Evolutionary conservation across 2,113 vertebrate species (phyloP), one percentile per base, ranked within the genome.

Genomic region (Varanus salvator): DNA sequence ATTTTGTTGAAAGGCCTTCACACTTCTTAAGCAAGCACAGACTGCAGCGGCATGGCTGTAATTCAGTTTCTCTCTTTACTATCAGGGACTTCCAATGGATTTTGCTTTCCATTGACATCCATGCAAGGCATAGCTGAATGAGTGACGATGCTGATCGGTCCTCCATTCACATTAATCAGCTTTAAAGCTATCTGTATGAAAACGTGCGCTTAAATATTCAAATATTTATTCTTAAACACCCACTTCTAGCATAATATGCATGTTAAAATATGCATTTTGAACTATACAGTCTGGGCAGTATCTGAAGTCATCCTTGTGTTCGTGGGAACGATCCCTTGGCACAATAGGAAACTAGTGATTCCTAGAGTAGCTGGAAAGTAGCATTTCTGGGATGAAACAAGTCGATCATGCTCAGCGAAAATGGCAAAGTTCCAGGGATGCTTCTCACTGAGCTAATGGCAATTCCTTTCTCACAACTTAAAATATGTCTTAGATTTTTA

Each of bases 1-100:
- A 34, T 82, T 87, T 66, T 92, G 93, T 93, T 95, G 96, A 94
- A 87, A 94, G 88, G 81, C 94, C 90, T 95, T 95, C 94, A 80
- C 77, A 8, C 54, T 88, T 72, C 54, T 88, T 91, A 93, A 92
- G 84, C 76, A 91, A 93, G 93, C 60, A 94, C 87, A 92, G 92
- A 91, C 91, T 94, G 89, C 93, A 85, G 86, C 89, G 89, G 84
- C 64, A 92, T 91, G 87, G 90, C 92, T 93, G 23, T 48, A 52
- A 80, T 71, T 83, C n/a, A 92, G 95, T 80, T 91, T 88, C 1
- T 87, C 90, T 87, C 93, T 95, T 80, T 93, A 89, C 95, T 88
- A 89, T 87, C 34, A 89, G 89, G 89, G 87, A 93, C 91, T 92
- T 93, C 91, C 91, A 89, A 89, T 76, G 87, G 82, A 90, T 5